These are phyloP conservation scores for Bubalus kerabau DNA, from an alignment of 2,113 vertebrate genomes.

Conservation along the genomic window DNA sequence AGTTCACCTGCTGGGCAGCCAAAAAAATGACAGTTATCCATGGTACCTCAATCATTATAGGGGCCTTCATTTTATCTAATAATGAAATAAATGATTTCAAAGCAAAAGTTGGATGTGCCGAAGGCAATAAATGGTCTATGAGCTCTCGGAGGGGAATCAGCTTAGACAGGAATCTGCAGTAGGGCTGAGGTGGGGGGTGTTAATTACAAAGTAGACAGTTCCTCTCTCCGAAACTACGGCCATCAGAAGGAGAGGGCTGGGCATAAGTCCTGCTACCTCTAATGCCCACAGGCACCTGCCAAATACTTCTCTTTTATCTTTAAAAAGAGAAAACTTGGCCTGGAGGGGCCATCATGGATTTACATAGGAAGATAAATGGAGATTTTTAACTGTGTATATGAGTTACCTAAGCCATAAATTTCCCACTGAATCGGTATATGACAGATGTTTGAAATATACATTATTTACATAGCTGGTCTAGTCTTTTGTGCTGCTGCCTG, in stretches of 20 bases:
- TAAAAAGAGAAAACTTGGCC: slow-evolving; percentile 34
- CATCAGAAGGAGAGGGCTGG: background rate
- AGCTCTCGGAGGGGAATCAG: background rate
- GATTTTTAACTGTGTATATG: slow-evolving; percentile 23
- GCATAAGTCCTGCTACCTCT: background rate
- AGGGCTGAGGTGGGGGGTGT: background rate
- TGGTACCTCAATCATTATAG: background rate
- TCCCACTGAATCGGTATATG: background rate
- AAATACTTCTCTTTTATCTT: slow-evolving; percentile 44
- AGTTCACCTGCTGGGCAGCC: background rate
- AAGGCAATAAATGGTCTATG: background rate
- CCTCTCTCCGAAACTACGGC: background rate
- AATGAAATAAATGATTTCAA: slow-evolving; percentile 27
- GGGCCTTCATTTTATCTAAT: background rate
- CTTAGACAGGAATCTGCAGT: slow-evolving; percentile 25
- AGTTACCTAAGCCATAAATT: slow-evolving; percentile 54
- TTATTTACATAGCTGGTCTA: slow-evolving; percentile 36
- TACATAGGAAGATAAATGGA: slow-evolving; percentile 51
- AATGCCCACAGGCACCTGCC: slow-evolving; percentile 48
- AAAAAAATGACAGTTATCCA: background rate
- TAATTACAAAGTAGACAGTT: background rate
- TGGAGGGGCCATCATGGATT: background rate
- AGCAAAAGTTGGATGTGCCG: background rate
- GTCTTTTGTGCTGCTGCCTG: background rate
- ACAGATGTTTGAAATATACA: slow-evolving; percentile 58